These are phyloP conservation scores for Mechanitis mazaeus DNA, from an alignment of 2,888 invertebrate species.

Conservation along the genomic window DNA sequence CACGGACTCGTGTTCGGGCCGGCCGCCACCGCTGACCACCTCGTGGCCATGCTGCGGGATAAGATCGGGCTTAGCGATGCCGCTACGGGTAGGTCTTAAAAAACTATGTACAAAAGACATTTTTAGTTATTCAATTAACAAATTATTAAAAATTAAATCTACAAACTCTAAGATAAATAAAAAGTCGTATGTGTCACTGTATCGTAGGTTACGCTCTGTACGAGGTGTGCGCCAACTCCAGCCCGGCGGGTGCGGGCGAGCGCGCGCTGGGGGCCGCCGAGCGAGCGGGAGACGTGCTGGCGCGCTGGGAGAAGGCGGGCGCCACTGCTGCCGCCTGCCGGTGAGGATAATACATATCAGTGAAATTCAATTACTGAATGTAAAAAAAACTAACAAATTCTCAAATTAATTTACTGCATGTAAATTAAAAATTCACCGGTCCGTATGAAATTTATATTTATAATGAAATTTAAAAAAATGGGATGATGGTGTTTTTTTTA, in stretches of 20 bases:
- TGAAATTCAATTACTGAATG: too few relatives aligned
- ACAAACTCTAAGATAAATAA: not conserved
- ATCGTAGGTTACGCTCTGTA: slow-evolving; percentile 90
- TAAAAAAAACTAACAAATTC: too few relatives aligned
- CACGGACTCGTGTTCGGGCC: slow-evolving; percentile 97
- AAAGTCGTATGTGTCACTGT: not conserved
- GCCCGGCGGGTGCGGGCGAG: slow-evolving; percentile 76
- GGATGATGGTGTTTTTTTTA: too few relatives aligned
- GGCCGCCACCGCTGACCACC: slow-evolving; percentile 92
- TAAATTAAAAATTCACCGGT: too few relatives aligned
- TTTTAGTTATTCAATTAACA: too few relatives aligned
- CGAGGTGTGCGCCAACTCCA: slow-evolving; percentile 89
- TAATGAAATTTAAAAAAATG: too few relatives aligned
- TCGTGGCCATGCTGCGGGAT: slow-evolving; percentile 89
- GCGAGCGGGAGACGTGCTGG: slow-evolving; percentile 95
- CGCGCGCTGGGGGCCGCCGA: slow-evolving; percentile 89
- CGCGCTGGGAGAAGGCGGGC: slow-evolving; percentile 94
- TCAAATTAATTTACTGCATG: too few relatives aligned
- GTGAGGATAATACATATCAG: slow-evolving; percentile 20
- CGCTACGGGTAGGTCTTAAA: slow-evolving; percentile 77
- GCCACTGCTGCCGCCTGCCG: slow-evolving; percentile 81
- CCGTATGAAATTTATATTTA: too few relatives aligned
- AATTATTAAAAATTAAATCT: too few relatives aligned
- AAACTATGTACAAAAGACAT: too few relatives aligned
- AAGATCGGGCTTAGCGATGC: slow-evolving; percentile 91